Evolutionary conservation across 2,888 invertebrate species (phyloP).

Genomic region (Crematogaster levior): DNA sequence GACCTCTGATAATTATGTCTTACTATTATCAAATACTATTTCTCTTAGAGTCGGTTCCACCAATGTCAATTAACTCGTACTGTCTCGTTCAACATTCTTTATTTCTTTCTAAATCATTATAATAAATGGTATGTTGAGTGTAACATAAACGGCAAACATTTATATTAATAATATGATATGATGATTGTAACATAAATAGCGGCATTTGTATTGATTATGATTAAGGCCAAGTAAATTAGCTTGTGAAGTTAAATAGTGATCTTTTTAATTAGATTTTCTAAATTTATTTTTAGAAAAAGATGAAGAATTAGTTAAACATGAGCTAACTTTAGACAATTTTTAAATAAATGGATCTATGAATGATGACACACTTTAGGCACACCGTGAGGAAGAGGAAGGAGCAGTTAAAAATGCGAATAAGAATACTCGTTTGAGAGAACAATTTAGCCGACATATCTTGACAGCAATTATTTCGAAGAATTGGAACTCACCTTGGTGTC

Average conservation of each 20-base stretch:
- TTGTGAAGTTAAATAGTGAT: no score
- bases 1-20: slow-evolving; percentile 1
- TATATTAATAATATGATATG: neutral
- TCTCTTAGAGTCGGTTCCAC: neutral
- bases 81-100: neutral
- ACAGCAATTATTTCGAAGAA: slow-evolving; percentile 26
- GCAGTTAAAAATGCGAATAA: neutral
- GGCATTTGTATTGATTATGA: neutral
- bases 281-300: neutral
- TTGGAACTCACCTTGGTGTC: slow-evolving; percentile 82
- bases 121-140: neutral
- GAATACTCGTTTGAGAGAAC: neutral
- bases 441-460: slow-evolving; percentile 20
- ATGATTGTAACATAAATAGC: neutral
- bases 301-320: neutral
- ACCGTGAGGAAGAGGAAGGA: neutral
- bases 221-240: no score
- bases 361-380: neutral
- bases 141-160: neutral
- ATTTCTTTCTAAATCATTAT: neutral
- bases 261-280: neutral
- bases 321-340: neutral
- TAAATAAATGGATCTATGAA: neutral
- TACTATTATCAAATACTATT: neutral
- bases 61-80: neutral